These are phyloP conservation scores for Scaptomyza graminum DNA, from an alignment of 1,140 invertebrate genomes.

Conservation along the genomic window DNA sequence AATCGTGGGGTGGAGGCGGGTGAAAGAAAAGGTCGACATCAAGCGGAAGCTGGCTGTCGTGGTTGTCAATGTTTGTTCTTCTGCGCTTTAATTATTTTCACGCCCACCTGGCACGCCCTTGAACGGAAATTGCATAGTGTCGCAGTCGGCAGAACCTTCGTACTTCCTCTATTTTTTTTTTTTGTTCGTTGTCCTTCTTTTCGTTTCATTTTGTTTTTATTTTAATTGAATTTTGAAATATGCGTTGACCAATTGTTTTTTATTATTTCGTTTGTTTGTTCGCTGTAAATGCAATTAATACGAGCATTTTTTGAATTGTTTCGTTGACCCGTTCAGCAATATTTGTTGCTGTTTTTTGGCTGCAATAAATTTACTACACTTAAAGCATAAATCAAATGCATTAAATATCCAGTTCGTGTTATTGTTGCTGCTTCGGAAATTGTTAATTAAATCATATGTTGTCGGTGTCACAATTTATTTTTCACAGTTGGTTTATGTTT, in stretches of 20 bases:
- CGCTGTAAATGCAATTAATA: constrained; percentile 76
- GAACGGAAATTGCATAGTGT: constrained; percentile 74
- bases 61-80: constrained; percentile 61
- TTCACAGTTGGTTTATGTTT: not conserved
- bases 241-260: constrained; percentile 49
- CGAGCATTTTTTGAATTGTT: constrained; percentile 73
- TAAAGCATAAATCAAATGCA: constrained; percentile 69
- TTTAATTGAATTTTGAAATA: constrained; percentile 82
- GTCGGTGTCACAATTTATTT: constrained; percentile 26
- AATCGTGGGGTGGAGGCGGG: too few species aligned
- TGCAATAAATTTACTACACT: constrained; percentile 63
- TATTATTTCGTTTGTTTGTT: constrained; percentile 19
- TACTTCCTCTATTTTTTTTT: constrained; percentile 17
- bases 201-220: constrained; percentile 66
- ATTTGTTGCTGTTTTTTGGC: constrained; percentile 10
- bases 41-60: constrained; percentile 33
- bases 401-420: constrained; percentile 31
- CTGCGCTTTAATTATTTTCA: constrained; percentile 74
- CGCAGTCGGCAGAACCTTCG: constrained; percentile 44
- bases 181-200: constrained; percentile 8
- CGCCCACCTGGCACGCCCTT: constrained; percentile 72
- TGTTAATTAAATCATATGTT: constrained; percentile 66
- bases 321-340: constrained; percentile 33
- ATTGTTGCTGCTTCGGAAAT: constrained; percentile 15
- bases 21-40: constrained; percentile 13